phyloP scores from a whole-genome alignment of 1,140 invertebrate genomes.

The Anadara kagoshimensis region DNA sequence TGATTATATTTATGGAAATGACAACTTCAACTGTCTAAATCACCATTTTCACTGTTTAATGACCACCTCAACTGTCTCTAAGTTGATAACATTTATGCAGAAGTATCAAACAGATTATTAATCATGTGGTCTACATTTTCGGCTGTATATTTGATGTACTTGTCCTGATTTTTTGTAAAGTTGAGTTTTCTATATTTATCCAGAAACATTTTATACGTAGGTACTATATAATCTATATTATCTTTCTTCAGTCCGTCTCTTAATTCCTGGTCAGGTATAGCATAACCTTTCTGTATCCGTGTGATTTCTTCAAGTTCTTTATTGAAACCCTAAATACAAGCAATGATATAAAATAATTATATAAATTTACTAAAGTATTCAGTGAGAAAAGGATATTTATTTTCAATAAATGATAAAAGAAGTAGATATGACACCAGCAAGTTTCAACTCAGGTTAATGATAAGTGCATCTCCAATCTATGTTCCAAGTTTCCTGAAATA shows the following conservation, averaged over 20 bases:
- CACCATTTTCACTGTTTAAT: too few species aligned
- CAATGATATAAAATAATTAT: constrained; percentile 3
- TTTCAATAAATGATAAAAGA: too few species aligned
- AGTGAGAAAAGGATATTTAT: too few species aligned
- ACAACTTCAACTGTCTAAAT: too few species aligned
- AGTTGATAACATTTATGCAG: constrained; percentile 56
- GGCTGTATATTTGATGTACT: constrained; percentile 90
- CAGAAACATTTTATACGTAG: constrained; percentile 73
- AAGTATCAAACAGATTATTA: constrained; percentile 90
- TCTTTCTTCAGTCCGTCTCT: constrained; percentile 87
- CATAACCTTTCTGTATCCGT: constrained; percentile 89
- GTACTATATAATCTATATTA: constrained; percentile 89
- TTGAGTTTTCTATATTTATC: constrained; percentile 80
- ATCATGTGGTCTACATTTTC: constrained; percentile 85
- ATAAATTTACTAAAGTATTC: background rate
- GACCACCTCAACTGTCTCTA: too few species aligned
- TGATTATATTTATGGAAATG: too few species aligned
- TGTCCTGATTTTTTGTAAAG: constrained; percentile 94
- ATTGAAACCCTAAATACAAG: constrained; percentile 86
- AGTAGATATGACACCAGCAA: too few species aligned
- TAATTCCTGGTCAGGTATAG: constrained; percentile 92
- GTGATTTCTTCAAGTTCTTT: constrained; percentile 93
- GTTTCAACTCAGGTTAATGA: too few species aligned
- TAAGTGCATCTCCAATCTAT: too few species aligned
- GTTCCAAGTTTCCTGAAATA: too few species aligned